phyloP scores from a whole-genome alignment of 2,888 invertebrate genomes.

The Drosophila aldrichi region DNA sequence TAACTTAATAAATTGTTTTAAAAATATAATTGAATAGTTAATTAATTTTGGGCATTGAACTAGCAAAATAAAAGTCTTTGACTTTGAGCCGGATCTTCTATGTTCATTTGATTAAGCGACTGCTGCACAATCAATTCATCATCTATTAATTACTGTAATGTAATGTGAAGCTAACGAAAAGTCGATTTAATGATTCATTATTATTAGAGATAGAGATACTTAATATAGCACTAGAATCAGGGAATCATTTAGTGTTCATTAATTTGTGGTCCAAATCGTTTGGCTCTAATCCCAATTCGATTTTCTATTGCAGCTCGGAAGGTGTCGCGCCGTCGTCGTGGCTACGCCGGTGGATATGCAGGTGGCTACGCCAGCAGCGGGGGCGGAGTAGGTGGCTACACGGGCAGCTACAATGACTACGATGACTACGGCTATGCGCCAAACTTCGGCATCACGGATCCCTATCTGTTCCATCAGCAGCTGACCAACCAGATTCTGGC shows the following conservation, averaged over 20 bases:
- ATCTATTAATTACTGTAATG: not conserved
- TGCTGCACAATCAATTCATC: not conserved
- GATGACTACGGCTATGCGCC: slow-evolving; percentile 71
- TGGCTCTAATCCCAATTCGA: not conserved
- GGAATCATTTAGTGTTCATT: not conserved
- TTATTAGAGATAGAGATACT: not conserved
- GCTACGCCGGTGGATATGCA: slow-evolving; percentile 60
- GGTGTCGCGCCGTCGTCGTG: slow-evolving; percentile 41
- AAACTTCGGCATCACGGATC: slow-evolving; percentile 80
- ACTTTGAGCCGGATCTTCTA: not conserved
- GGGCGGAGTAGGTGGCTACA: slow-evolving; percentile 51
- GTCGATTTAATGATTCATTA: not conserved
- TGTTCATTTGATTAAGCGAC: not conserved
- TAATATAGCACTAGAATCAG: not conserved
- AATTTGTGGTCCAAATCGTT: no score
- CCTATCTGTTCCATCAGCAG: slow-evolving; percentile 82
- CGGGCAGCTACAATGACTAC: slow-evolving; percentile 57
- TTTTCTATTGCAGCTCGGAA: slow-evolving; percentile 21
- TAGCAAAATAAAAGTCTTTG: no score
- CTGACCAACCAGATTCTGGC: slow-evolving; percentile 81
- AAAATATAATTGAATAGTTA: no score
- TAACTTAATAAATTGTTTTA: no score
- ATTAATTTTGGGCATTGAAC: not conserved
- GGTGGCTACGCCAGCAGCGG: slow-evolving; percentile 57
- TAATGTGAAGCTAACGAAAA: not conserved